phyloP scores from a whole-genome alignment of 2,888 invertebrate species.

The Oscheius sp. region DNA sequence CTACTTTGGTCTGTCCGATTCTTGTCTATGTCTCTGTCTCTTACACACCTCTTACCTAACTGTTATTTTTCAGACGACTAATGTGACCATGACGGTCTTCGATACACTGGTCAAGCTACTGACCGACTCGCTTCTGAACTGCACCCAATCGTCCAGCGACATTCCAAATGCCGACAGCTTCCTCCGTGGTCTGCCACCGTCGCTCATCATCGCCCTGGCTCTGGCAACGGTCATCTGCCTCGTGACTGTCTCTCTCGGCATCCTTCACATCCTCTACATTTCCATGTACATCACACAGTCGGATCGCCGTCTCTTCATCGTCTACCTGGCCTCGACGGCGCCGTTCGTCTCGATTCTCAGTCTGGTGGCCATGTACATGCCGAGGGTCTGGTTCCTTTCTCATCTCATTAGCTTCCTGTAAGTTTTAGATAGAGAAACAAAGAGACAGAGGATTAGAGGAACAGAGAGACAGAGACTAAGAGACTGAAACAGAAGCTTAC shows the following conservation, averaged over 20 bases:
- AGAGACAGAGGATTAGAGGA: no score
- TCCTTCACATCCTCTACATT: constrained; percentile 67
- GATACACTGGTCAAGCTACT: constrained; percentile 62
- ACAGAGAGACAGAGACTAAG: neutral
- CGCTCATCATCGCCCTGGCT: constrained; percentile 58
- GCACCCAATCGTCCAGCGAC: constrained; percentile 48
- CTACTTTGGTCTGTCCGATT: neutral
- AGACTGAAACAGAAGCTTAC: neutral
- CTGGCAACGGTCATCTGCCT: constrained; percentile 56
- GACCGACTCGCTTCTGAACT: constrained; percentile 65
- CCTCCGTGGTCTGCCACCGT: constrained; percentile 56
- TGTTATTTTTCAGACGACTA: neutral
- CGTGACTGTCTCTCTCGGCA: constrained; percentile 59
- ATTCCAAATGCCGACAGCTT: constrained; percentile 61
- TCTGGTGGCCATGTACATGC: constrained; percentile 69
- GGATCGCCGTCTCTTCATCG: constrained; percentile 57
- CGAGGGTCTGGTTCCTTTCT: constrained; percentile 69
- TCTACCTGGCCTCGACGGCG: constrained; percentile 66
- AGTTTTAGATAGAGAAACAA: constrained; percentile 33
- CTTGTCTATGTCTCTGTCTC: neutral
- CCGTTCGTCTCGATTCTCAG: constrained; percentile 66
- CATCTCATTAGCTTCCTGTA: constrained; percentile 68
- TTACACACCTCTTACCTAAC: neutral
- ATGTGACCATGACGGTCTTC: constrained; percentile 26
- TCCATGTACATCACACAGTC: constrained; percentile 62